These are phyloP conservation scores for Proteles cristata DNA, from an alignment of 2,113 vertebrate genomes.

Conservation along the genomic window DNA sequence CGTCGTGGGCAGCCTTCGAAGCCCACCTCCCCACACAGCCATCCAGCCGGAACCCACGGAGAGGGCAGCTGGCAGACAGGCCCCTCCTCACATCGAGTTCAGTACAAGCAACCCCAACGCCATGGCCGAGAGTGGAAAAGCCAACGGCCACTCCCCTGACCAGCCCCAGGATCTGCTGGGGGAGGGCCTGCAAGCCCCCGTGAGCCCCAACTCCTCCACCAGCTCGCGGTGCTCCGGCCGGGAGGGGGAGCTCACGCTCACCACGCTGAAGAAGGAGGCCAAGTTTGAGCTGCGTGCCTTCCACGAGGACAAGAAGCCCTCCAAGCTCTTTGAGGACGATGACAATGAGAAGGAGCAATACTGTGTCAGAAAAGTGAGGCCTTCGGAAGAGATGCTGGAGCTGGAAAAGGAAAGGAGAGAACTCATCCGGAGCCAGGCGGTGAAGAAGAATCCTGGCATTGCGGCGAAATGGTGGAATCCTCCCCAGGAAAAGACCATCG, in stretches of 20 bases:
- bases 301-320: constrained; percentile 96
- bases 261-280: constrained; percentile 90
- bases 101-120: constrained; percentile 48
- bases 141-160: constrained; percentile 85
- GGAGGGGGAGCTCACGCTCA: constrained; percentile 86
- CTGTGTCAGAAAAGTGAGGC: constrained; percentile 92
- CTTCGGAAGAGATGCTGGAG: constrained; percentile 94
- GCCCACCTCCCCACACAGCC: constrained; percentile 82
- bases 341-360: constrained; percentile 89
- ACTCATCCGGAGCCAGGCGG: constrained; percentile 95
- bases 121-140: constrained; percentile 80
- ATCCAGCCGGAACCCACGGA: constrained; percentile 73
- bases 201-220: constrained; percentile 86
- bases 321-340: constrained; percentile 93
- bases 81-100: constrained; percentile 79
- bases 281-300: constrained; percentile 96
- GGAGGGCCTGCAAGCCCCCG: constrained; percentile 81
- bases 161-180: constrained; percentile 74
- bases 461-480: constrained; percentile 99
- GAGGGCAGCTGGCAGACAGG: constrained; percentile 78
- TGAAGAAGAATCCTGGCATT: constrained; percentile 96
- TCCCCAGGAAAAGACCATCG: constrained; percentile 93
- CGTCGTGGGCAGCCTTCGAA: constrained; percentile 79
- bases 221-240: constrained; percentile 86
- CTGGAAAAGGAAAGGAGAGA: constrained; percentile 96